phyloP scores from a whole-genome alignment of 1,140 invertebrate genomes.

The Cheumatopsyche charites region DNA sequence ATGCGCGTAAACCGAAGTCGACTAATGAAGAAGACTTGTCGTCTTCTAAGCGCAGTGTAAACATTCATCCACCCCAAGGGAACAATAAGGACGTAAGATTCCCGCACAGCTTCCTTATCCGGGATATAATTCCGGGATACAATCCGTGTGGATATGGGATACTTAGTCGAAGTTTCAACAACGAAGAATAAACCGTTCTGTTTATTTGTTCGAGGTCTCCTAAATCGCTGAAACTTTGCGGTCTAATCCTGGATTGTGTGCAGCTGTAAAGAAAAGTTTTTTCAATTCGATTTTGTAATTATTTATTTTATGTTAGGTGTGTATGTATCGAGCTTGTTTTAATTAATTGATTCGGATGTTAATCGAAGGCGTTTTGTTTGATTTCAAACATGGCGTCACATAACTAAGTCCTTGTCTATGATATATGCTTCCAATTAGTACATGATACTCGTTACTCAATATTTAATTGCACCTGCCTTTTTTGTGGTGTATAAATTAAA shows the following conservation, averaged over 20 bases:
- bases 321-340: not conserved
- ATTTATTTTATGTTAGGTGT: not conserved
- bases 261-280: too few relatives aligned
- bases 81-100: conserved; percentile 43
- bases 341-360: not conserved
- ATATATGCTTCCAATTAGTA: too few relatives aligned
- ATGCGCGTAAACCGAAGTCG: conserved; percentile 28
- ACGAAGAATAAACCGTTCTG: not conserved
- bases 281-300: too few relatives aligned
- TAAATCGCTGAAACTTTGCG: not conserved
- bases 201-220: conserved; percentile 18
- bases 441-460: too few relatives aligned
- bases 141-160: conserved; percentile 4
- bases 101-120: conserved; percentile 21
- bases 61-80: conserved; percentile 41
- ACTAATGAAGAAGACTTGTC: conserved; percentile 46
- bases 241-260: too few relatives aligned
- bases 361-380: too few relatives aligned
- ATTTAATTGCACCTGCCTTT: too few relatives aligned
- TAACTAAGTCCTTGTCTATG: too few relatives aligned
- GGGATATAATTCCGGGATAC: conserved; percentile 10
- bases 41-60: conserved; percentile 43
- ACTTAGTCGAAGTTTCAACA: not conserved
- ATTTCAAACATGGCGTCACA: too few relatives aligned
- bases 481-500: too few relatives aligned